These are phyloP conservation scores for Herminia tarsipennalis DNA, from an alignment of 2,888 invertebrate genomes.

Conservation along the genomic window DNA sequence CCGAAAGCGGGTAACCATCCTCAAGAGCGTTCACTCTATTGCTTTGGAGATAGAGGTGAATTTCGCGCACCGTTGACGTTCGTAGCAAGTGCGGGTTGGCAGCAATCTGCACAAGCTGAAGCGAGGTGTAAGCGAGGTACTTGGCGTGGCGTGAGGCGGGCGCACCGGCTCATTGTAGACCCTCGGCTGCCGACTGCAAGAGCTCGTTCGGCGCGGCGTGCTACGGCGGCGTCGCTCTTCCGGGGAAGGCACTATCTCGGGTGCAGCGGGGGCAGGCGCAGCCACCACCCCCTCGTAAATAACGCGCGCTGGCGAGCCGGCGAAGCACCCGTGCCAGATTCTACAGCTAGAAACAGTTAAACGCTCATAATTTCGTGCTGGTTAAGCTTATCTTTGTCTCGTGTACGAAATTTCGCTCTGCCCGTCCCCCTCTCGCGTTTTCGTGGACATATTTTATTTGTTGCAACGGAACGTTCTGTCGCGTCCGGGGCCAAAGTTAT, in stretches of 20 bases:
- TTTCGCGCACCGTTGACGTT: conserved; percentile 62
- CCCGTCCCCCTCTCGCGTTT: conserved; percentile 79
- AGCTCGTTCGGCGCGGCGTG: conserved; percentile 49
- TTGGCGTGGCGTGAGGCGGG: conserved; percentile 53
- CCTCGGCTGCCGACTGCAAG: conserved; percentile 42
- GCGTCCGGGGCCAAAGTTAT: conserved; percentile 82
- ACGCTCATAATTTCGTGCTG: conserved; percentile 86
- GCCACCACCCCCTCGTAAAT: conserved; percentile 82
- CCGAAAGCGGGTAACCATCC: conserved; percentile 56
- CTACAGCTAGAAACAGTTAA: conserved; percentile 86
- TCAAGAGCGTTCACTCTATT: conserved; percentile 59
- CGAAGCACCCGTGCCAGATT: conserved; percentile 85
- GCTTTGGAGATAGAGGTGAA: conserved; percentile 69
- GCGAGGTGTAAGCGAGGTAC: conserved; percentile 71
- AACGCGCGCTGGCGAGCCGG: conserved; percentile 85
- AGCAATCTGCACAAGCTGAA: conserved; percentile 77
- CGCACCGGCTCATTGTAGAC: conserved; percentile 38
- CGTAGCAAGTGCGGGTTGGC: conserved; percentile 67
- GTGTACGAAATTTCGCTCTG: conserved; percentile 81
- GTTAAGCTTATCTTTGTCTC: conserved; percentile 86
- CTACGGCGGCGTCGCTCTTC: conserved; percentile 73
- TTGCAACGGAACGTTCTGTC: conserved; percentile 74
- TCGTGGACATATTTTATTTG: conserved; percentile 83
- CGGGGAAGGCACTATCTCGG: conserved; percentile 83
- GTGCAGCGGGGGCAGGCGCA: conserved; percentile 68